Percentiles rank a stretch among this genome's conserved stretches.
Conservation (phyloP, 64 coral and sea anemone species). For the Porites lutea region DNA sequence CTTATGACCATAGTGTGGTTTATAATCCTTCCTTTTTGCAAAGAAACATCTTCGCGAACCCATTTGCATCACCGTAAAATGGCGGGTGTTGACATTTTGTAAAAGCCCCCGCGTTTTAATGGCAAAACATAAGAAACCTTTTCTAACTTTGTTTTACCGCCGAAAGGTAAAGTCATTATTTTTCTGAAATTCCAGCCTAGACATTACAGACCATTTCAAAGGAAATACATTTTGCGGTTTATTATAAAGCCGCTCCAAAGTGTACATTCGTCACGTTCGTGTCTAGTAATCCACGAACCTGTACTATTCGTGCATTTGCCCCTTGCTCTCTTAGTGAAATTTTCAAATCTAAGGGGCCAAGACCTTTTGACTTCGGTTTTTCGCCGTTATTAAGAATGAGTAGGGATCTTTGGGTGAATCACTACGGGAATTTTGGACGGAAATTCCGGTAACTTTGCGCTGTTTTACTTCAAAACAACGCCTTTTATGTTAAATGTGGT, state of each 20-base stretch:
- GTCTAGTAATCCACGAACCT: not conserved
- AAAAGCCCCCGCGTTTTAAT: not conserved
- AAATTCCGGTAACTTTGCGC: conserved; percentile 16
- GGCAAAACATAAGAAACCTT: not conserved
- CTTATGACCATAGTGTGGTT: not conserved
- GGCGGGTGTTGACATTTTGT: not conserved
- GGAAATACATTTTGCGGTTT: conserved; percentile 45
- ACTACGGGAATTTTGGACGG: conserved; percentile 1
- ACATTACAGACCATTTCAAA: conserved; percentile 1
- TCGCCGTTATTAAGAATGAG: not conserved
- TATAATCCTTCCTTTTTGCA: not conserved
- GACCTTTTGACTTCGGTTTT: not conserved
- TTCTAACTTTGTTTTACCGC: not conserved
- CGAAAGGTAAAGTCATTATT: conserved; percentile 7
- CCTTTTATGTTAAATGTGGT: conserved; percentile 22
- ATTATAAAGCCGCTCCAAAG: not conserved
- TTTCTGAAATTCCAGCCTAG: not conserved
- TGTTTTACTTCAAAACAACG: not conserved
- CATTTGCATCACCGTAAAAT: not conserved
- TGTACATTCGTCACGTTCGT: conserved; percentile 25
- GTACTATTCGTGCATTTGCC: not conserved
- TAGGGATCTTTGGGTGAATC: not conserved
- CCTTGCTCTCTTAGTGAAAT: not conserved
- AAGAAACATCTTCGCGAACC: not conserved
- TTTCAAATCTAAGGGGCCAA: not conserved